Evolutionary conservation across 2,888 invertebrate species (phyloP).

Genomic region (Pseudeuparius sepicola): DNA sequence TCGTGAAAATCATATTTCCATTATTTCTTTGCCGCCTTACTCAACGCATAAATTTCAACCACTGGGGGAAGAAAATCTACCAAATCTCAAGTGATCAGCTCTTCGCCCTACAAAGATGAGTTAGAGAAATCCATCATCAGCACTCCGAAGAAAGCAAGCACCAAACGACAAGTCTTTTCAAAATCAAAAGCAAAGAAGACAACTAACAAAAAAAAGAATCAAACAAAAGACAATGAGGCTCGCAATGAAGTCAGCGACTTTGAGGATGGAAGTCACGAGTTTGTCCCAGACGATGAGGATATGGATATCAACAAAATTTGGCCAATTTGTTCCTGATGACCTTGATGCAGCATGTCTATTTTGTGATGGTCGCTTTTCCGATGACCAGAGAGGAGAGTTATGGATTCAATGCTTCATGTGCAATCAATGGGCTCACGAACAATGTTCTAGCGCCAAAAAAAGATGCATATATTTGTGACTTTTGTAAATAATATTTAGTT

Average conservation of each 20-base stretch:
- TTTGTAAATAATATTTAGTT: conserved; percentile 12
- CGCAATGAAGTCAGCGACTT: conserved; percentile 28
- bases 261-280: conserved; percentile 5
- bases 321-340: conserved; percentile 11
- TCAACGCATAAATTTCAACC: conserved; percentile 31
- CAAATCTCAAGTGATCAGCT: conserved; percentile 7
- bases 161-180: too few species aligned
- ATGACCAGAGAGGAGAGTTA: conserved; percentile 13
- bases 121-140: too few species aligned
- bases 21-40: conserved; percentile 30
- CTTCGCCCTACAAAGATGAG: too few species aligned
- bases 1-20: conserved; percentile 28
- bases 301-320: conserved; percentile 8
- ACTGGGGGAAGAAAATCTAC: conserved; percentile 10
- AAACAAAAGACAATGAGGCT: conserved; percentile 26
- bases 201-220: conserved; percentile 3
- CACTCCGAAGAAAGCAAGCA: too few species aligned
- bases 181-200: too few species aligned
- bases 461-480: conserved; percentile 19
- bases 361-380: conserved; percentile 15
- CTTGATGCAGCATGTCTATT: conserved; percentile 16
- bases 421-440: conserved; percentile 16
- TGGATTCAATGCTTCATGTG: conserved; percentile 14
- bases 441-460: conserved; percentile 18
- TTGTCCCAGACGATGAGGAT: conserved; percentile 7